phyloP scores from a whole-genome alignment of 2,888 invertebrate genomes.

The Pilophorus perplexus region DNA sequence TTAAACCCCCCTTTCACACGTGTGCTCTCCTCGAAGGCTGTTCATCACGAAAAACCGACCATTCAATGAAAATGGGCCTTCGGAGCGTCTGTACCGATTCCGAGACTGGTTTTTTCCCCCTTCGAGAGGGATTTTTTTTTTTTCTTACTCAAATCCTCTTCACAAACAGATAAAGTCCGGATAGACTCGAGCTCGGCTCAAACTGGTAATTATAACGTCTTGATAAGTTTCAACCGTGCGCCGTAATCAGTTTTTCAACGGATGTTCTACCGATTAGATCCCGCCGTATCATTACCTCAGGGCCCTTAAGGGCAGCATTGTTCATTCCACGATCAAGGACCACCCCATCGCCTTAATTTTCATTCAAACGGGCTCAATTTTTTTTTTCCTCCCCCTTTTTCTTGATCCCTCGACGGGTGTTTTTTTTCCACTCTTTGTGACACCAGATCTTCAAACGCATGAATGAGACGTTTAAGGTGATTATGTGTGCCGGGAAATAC shows the following conservation, averaged over 20 bases:
- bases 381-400: background rate
- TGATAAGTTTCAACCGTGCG: conserved; percentile 5
- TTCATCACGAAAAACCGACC: background rate
- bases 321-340: conserved; percentile 8
- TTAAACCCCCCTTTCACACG: no score
- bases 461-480: conserved; percentile 20
- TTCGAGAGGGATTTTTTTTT: no score
- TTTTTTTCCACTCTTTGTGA: no score
- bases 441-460: no score
- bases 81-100: no score
- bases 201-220: conserved; percentile 14
- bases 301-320: conserved; percentile 9
- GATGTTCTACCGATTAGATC: background rate
- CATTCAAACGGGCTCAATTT: background rate
- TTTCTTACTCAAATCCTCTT: no score
- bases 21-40: no score
- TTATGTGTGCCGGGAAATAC: background rate
- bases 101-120: no score
- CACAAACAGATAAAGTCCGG: no score
- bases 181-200: no score
- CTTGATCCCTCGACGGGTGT: no score
- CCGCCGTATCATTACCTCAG: conserved; percentile 5
- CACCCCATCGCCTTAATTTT: conserved; percentile 4
- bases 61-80: no score
- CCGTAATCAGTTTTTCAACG: background rate